Evolutionary conservation across 1,140 invertebrate species (phyloP).

Genomic region (Drosophila triauraria): DNA sequence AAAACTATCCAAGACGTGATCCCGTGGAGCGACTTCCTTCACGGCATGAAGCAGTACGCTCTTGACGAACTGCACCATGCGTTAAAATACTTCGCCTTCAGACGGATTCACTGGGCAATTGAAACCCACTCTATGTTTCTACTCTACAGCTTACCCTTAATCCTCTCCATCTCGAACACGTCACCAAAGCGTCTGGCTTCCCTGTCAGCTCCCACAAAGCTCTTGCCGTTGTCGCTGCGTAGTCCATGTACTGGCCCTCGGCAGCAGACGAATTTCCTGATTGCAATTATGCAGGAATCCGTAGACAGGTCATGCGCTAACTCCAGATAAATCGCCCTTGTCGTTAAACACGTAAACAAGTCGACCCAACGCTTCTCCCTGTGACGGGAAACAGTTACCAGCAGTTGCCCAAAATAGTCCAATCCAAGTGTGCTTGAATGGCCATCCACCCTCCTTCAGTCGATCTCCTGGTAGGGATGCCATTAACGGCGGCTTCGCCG

Average conservation of each 20-base stretch:
- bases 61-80: slow-evolving; percentile 1
- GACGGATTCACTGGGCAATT: slow-evolving; percentile 13
- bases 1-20: slow-evolving; percentile 15
- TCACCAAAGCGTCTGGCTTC: slow-evolving; percentile 13
- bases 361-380: not conserved
- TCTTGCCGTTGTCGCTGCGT: slow-evolving; percentile 23
- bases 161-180: slow-evolving; percentile 15
- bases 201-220: slow-evolving; percentile 24
- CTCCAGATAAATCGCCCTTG: slow-evolving; percentile 14
- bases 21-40: slow-evolving; percentile 4
- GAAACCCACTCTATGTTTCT: slow-evolving; percentile 5
- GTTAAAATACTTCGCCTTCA: slow-evolving; percentile 7
- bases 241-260: slow-evolving; percentile 3
- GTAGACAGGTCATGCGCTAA: slow-evolving; percentile 17
- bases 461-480: not conserved
- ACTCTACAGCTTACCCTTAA: slow-evolving; percentile 2
- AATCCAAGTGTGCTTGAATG: slow-evolving; percentile 2
- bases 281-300: slow-evolving; percentile 12
- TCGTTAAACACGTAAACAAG: slow-evolving; percentile 4
- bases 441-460: slow-evolving; percentile 3
- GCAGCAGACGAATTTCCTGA: slow-evolving; percentile 3
- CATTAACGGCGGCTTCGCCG: not conserved
- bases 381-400: slow-evolving; percentile 1
- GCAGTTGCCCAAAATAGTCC: slow-evolving; percentile 4
- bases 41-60: not conserved